Evolutionary conservation across 2,113 vertebrate genomes (phyloP).

Genomic region (Nibea albiflora): DNA sequence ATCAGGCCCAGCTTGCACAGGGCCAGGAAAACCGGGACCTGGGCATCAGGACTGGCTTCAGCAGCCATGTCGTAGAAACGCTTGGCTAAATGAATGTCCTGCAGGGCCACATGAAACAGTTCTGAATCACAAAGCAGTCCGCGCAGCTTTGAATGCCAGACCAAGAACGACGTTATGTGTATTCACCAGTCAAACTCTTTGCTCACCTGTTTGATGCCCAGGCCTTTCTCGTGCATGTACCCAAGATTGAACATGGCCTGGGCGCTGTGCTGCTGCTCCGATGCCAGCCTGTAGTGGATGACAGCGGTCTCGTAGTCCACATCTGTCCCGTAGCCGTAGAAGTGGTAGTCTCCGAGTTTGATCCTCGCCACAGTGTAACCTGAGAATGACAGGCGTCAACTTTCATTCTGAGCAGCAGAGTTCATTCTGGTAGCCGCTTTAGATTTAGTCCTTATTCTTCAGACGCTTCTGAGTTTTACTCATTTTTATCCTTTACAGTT

Average conservation of each 20-base stretch:
- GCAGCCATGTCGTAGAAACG: constrained; percentile 99
- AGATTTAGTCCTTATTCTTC: too few species aligned
- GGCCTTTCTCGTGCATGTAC: constrained; percentile 98
- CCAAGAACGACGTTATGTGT: accelerated
- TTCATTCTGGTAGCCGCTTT: too few species aligned
- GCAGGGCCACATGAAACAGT: neutral
- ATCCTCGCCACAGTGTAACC: constrained; percentile 97
- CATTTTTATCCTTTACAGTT: too few species aligned
- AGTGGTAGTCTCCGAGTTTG: constrained; percentile 98
- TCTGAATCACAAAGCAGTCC: neutral
- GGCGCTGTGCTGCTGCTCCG: constrained; percentile 97
- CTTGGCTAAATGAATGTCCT: constrained; percentile 98
- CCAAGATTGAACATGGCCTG: constrained; percentile 99
- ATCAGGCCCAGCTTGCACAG: constrained; percentile 94
- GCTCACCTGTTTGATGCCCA: constrained; percentile 97
- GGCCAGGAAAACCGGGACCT: constrained; percentile 97
- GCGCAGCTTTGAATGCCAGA: neutral
- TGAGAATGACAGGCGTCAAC: constrained; percentile 56
- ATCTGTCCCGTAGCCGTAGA: constrained; percentile 96
- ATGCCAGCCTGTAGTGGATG: constrained; percentile 96
- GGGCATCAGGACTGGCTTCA: constrained; percentile 96
- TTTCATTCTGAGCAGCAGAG: neutral
- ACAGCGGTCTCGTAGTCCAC: constrained; percentile 97
- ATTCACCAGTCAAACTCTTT: constrained; percentile 49
- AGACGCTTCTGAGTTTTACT: too few species aligned